Percentiles rank a stretch among this genome's conserved stretches.
These are phyloP conservation scores for Rhincodon typus DNA, from an alignment of 2,797 vertebrate species.

Conservation along the genomic window DNA sequence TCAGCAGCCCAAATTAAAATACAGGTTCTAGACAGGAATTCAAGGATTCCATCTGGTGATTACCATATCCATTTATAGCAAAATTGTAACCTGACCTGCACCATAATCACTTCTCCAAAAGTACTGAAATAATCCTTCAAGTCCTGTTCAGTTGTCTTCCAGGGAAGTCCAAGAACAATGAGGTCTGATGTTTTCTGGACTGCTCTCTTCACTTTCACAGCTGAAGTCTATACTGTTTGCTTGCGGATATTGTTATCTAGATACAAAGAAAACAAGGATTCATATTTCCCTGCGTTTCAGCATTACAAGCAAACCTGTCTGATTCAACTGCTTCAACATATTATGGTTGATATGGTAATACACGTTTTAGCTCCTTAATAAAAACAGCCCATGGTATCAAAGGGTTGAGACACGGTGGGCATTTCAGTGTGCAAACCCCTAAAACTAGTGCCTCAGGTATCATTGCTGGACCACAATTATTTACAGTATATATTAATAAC, in stretches of 20 bases:
- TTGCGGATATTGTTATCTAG: constrained; percentile 97
- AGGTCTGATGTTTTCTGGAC: constrained; percentile 96
- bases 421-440: too few species aligned
- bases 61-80: background rate
- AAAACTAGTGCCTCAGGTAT: too few species aligned
- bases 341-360: too few species aligned
- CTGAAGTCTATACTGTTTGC: too few species aligned
- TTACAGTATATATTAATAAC: too few species aligned
- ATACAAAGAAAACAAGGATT: constrained; percentile 4
- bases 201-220: constrained; percentile 91
- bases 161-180: constrained; percentile 90
- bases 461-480: too few species aligned
- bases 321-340: background rate
- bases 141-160: constrained; percentile 97
- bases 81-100: constrained; percentile 70
- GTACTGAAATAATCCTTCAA: constrained; percentile 94
- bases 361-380: too few species aligned
- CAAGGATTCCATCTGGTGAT: background rate
- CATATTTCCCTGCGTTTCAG: background rate
- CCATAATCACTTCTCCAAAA: constrained; percentile 98
- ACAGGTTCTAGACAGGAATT: background rate
- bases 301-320: background rate
- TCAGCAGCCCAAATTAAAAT: background rate
- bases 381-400: too few species aligned
- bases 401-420: too few species aligned